phyloP scores from a whole-genome alignment of 2,113 vertebrate genomes.

The Sapajus apella region DNA sequence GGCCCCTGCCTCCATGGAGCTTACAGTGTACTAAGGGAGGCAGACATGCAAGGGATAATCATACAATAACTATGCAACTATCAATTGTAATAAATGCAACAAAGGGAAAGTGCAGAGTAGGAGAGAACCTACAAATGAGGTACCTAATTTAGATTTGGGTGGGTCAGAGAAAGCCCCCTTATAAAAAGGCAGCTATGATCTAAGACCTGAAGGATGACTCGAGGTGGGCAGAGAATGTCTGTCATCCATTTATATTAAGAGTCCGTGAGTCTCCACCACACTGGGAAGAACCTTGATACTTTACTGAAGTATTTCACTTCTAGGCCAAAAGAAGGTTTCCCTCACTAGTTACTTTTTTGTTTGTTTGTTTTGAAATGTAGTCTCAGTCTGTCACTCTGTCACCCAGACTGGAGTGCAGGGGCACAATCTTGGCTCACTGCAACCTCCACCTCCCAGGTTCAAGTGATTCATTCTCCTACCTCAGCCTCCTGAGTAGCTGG shows the following conservation, averaged over 20 bases:
- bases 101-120: background rate
- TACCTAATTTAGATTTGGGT: background rate
- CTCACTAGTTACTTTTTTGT: too few species aligned
- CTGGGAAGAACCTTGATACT: background rate
- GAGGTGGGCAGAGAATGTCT: background rate
- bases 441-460: too few species aligned
- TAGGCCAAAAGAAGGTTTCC: background rate
- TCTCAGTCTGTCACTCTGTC: too few species aligned
- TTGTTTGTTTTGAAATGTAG: too few species aligned
- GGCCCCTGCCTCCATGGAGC: background rate
- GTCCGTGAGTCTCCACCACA: background rate
- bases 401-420: too few species aligned
- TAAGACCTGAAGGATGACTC: background rate
- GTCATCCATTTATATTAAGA: background rate
- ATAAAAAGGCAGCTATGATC: background rate
- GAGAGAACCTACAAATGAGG: background rate
- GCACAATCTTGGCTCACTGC: too few species aligned
- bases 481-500: too few species aligned
- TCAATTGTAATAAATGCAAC: background rate
- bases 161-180: background rate
- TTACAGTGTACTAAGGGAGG: background rate
- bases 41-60: background rate
- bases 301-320: conserved; percentile 14
- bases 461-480: too few species aligned
- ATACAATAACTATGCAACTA: background rate